Evolutionary conservation across 2,797 vertebrate genomes (phyloP).

Genomic region (Agapornis canus): DNA sequence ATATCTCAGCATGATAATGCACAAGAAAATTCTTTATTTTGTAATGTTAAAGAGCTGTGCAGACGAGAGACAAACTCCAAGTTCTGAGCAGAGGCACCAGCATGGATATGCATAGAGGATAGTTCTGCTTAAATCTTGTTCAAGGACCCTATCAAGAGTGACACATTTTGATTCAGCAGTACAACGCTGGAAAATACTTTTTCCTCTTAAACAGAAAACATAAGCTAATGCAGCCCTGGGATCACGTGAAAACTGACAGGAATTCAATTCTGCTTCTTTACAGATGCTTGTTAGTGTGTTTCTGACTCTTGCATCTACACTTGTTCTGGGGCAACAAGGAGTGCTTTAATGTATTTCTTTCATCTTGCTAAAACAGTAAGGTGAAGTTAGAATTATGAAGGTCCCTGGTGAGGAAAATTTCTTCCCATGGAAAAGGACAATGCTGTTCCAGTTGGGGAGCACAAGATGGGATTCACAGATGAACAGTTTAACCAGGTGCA

Average conservation of each 20-base stretch:
- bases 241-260: background rate
- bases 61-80: background rate
- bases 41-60: background rate
- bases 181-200: background rate
- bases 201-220: background rate
- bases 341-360: background rate
- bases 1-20: background rate
- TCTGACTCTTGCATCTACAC: background rate
- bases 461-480: background rate
- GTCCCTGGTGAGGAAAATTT: background rate
- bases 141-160: background rate
- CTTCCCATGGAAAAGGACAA: background rate
- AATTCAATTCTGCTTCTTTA: background rate
- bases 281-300: background rate
- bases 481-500: background rate
- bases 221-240: background rate
- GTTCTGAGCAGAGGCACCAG: background rate
- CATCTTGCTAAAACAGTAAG: background rate
- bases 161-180: background rate
- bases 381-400: background rate
- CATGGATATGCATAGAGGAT: background rate
- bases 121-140: background rate
- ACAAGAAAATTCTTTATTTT: conserved; percentile 20
- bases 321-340: background rate
- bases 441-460: background rate